Evolutionary conservation across 2,113 vertebrate species (phyloP).

Genomic region (Oplegnathus fasciatus): DNA sequence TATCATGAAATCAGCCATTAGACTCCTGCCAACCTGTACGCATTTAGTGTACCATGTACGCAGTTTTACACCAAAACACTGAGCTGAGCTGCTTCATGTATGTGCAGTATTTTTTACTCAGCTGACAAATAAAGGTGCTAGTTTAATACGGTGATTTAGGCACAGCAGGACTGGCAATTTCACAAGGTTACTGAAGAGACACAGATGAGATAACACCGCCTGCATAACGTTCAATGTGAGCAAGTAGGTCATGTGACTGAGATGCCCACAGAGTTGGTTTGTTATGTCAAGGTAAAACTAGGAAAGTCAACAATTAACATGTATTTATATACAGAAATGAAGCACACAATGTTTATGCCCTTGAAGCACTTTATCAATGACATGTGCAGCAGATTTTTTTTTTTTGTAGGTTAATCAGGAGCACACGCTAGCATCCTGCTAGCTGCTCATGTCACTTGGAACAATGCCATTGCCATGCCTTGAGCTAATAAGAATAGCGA

Average conservation of each 20-base stretch:
- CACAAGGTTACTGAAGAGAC: conserved; percentile 5
- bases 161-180: conserved; percentile 2
- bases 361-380: conserved; percentile 51
- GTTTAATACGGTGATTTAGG: conserved; percentile 13
- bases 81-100: not conserved
- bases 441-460: conserved; percentile 37
- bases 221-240: not conserved
- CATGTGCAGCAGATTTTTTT: not conserved
- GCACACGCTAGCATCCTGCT: conserved; percentile 30
- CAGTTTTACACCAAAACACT: conserved; percentile 37
- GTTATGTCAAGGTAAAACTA: not conserved
- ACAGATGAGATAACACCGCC: not conserved
- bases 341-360: conserved; percentile 36
- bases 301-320: not conserved
- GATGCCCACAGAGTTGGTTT: not conserved
- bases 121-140: conserved; percentile 10
- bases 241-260: not conserved
- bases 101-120: not conserved
- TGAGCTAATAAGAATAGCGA: conserved; percentile 41
- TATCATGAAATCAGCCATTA: conserved; percentile 26
- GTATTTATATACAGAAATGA: conserved; percentile 2
- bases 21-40: conserved; percentile 67
- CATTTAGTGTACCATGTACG: conserved; percentile 66
- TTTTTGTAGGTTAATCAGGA: conserved; percentile 41
- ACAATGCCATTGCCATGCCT: conserved; percentile 29